These are phyloP conservation scores for Athene noctua DNA, from an alignment of 2,113 vertebrate species.

Conservation along the genomic window DNA sequence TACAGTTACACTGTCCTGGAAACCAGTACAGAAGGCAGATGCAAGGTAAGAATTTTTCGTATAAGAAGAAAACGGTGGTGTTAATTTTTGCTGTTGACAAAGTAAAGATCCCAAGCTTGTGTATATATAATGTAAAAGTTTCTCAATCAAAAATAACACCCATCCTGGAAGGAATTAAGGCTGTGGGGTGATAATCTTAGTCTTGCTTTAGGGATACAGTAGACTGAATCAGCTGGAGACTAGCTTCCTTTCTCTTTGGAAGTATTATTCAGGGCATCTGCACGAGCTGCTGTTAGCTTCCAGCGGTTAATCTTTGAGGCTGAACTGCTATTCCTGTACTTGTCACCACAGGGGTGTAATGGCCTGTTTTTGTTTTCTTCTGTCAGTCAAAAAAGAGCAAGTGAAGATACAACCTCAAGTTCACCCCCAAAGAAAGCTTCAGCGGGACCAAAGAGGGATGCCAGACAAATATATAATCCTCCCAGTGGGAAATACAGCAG, in stretches of 20 bases:
- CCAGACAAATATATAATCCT: slow-evolving; percentile 97
- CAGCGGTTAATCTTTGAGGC: background rate
- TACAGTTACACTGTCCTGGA: slow-evolving; percentile 96
- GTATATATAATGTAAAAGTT: background rate
- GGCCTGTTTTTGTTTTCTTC: background rate
- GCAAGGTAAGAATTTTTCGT: slow-evolving; percentile 73
- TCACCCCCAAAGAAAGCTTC: slow-evolving; percentile 85
- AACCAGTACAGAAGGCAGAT: slow-evolving; percentile 94
- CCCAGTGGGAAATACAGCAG: slow-evolving; percentile 98
- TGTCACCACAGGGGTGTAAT: background rate
- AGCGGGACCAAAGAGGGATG: slow-evolving; percentile 88
- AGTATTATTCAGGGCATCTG: background rate
- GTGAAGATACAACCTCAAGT: slow-evolving; percentile 83
- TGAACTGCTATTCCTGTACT: background rate
- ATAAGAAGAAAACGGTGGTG: background rate
- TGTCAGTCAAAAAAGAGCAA: slow-evolving; percentile 85
- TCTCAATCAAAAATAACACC: background rate
- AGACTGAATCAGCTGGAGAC: background rate
- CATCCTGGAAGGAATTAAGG: background rate
- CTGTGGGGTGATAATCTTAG: background rate
- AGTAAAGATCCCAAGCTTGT: background rate
- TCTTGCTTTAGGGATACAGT: background rate
- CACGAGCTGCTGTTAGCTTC: background rate
- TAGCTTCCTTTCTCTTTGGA: background rate
- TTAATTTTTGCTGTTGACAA: background rate